Evolutionary conservation across 1,140 invertebrate genomes (phyloP).

Genomic region (Trichogramma pretiosum): DNA sequence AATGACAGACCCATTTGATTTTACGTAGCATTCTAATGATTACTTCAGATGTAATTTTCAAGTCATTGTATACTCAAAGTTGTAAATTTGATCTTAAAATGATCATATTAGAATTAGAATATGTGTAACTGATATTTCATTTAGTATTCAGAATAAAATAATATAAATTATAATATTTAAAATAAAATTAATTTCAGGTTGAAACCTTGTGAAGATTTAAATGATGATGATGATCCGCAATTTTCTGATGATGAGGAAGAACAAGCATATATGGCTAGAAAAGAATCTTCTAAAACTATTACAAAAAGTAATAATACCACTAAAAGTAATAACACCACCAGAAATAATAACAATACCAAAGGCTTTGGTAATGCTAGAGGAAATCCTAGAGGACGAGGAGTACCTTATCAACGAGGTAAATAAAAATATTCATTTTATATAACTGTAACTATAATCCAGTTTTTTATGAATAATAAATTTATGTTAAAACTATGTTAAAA

Average conservation of each 20-base stretch:
- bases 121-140: not conserved
- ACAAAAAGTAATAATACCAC: slow-evolving; percentile 22
- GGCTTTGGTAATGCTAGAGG: too few species aligned
- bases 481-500: slow-evolving; percentile 1
- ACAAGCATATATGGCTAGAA: slow-evolving; percentile 36
- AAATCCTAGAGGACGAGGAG: too few species aligned
- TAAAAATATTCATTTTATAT: not conserved
- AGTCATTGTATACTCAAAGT: slow-evolving; percentile 1
- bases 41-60: too few species aligned
- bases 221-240: slow-evolving; percentile 79
- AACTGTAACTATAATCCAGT: too few species aligned
- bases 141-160: not conserved
- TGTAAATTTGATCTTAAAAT: not conserved
- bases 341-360: too few species aligned
- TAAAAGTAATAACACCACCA: too few species aligned
- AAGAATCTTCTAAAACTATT: slow-evolving; percentile 1
- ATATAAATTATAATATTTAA: not conserved
- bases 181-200: slow-evolving; percentile 44
- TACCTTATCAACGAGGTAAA: not conserved
- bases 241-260: slow-evolving; percentile 89
- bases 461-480: not conserved
- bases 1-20: too few species aligned
- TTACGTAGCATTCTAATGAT: too few species aligned
- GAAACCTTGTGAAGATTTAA: slow-evolving; percentile 75
- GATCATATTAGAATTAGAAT: not conserved